Base-by-base conservation (phyloP, 2,113 vertebrate species). In the Apistogramma diplotaenia region DNA sequence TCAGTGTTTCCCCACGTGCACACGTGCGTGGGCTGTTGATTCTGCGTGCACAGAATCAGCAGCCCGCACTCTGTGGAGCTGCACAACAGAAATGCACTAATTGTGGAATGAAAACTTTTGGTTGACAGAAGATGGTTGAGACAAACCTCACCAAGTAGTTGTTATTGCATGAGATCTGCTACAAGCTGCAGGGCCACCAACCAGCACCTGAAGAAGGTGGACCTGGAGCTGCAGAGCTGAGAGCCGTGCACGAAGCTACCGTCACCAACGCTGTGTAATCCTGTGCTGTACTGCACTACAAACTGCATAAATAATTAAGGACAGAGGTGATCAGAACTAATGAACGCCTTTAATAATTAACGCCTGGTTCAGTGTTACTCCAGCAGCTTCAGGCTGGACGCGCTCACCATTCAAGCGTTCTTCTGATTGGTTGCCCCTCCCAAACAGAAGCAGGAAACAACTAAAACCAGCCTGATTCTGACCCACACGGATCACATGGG, bases 221-320 rank as follows among this genome's bases (percentile, higher is more conserved):
- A 43, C 0, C 61, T 46, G 61, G 37, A 67, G 25, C 15, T 46
- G 13, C 43, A 46, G 43, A 6, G 37, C 37, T n/a, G n/a, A 40
- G 11, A 12, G 33, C 33, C 8, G 33, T 35, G 8, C 33, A 35
- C 8, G 33, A 35, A 35, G 33, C 33, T 35, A 25, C 62, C 40
- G 5, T n/a, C 65, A 51, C 65, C 49, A 70, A 70, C 0, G 12
- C 43, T 49, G 65, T 9, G 3, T 2, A 1, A 27, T 2, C 43
- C 37, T 46, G 23, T 2, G 37, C 6, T 2, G 37, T 10, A 16
- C 23, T 67, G 35, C 62, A 29, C 62, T 49, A 29, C 62, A 49
- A 16, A 43, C 54, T n/a, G 54, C n/a, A 16, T 73, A 35, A 76
- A 76, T 76, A 51, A 51, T 49, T 51, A 49, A 51, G 18, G 4